Evolutionary conservation across 2,113 vertebrate species (phyloP).

Genomic region (Ifrita kowaldi): DNA sequence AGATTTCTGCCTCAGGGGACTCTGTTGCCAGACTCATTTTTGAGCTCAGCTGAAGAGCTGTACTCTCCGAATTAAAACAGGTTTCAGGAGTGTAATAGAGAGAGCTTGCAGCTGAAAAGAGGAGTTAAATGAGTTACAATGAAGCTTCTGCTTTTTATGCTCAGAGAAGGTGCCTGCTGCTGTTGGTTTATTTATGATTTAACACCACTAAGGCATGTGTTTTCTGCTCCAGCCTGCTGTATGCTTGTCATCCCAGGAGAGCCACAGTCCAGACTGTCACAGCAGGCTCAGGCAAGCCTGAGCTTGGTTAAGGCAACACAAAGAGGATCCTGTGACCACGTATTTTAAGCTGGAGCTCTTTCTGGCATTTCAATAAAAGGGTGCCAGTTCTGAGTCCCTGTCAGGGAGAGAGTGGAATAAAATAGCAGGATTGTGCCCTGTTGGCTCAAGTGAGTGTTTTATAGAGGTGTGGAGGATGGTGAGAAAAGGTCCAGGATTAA

Average conservation of each 20-base stretch:
- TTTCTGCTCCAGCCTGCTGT: not conserved
- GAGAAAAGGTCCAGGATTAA: not conserved
- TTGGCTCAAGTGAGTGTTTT: not conserved
- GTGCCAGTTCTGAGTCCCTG: not conserved
- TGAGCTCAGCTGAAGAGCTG: not conserved
- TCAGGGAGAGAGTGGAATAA: not conserved
- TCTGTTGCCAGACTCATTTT: not conserved
- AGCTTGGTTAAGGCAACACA: not conserved
- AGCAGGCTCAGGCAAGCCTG: not conserved
- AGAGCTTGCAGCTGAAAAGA: not conserved
- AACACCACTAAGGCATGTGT: not conserved
- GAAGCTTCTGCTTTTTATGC: not conserved
- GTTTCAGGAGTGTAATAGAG: not conserved
- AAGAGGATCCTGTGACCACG: not conserved
- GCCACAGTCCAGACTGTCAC: not conserved
- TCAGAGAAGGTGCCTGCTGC: not conserved
- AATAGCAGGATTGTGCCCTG: not conserved
- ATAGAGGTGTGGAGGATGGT: not conserved
- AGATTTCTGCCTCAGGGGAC: not conserved
- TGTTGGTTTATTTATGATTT: slow-evolving; percentile 1
- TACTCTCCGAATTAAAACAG: not conserved
- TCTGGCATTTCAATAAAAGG: not conserved
- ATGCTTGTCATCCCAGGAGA: not conserved
- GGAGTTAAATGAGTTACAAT: not conserved
- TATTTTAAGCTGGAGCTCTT: not conserved